phyloP scores from a whole-genome alignment of 2,888 invertebrate species.

The Iselma pallidipennis region DNA sequence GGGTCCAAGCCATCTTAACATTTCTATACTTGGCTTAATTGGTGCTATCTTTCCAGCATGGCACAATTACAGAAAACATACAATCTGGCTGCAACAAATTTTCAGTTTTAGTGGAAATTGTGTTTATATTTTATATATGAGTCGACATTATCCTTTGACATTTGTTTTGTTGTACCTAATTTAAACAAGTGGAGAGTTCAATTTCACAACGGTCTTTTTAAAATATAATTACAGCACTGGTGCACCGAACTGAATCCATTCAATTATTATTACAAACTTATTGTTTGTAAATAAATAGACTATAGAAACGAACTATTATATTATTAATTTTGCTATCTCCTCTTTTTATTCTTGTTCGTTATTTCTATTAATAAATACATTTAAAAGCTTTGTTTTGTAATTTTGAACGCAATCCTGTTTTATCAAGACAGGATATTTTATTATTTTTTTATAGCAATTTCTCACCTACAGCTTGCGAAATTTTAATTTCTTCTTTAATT shows the following conservation, averaged over 20 bases:
- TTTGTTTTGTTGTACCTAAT: not conserved
- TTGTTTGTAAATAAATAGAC: not conserved
- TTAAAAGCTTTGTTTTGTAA: not conserved
- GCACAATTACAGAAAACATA: constrained; percentile 2
- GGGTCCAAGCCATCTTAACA: constrained; percentile 51
- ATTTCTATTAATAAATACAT: not conserved
- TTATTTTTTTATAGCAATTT: not conserved
- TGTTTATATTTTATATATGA: too few relatives aligned
- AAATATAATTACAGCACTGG: not conserved
- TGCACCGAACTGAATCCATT: not conserved
- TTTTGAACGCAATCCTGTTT: not conserved
- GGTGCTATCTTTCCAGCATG: constrained; percentile 4
- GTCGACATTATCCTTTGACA: not conserved
- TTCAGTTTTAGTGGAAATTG: too few relatives aligned
- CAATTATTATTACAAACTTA: not conserved
- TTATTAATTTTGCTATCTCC: not conserved
- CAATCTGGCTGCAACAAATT: too few relatives aligned
- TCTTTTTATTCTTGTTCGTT: not conserved
- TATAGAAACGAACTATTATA: not conserved
- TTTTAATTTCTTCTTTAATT: not conserved
- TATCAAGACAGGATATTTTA: not conserved
- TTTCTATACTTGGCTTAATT: constrained; percentile 24
- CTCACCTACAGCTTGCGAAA: not conserved
- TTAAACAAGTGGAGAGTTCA: not conserved
- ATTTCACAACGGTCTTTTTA: not conserved